These are phyloP conservation scores for Caenorhabditis sp. DNA, from an alignment of 2,888 invertebrate species.

Conservation along the genomic window DNA sequence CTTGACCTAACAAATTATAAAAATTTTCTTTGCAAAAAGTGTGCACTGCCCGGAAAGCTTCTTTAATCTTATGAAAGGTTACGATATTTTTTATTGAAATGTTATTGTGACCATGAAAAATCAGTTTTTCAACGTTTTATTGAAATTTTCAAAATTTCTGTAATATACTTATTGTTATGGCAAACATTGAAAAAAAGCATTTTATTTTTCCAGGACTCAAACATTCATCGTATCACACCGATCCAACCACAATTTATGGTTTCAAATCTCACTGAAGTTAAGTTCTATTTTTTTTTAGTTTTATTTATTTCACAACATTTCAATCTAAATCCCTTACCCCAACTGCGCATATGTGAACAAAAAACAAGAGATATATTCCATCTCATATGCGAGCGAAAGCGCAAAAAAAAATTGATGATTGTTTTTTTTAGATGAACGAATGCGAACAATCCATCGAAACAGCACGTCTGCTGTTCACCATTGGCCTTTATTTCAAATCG, in stretches of 20 bases:
- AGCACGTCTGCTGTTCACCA: constrained; percentile 10
- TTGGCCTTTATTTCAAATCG: constrained; percentile 40
- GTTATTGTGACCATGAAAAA: too few species aligned
- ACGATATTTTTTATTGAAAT: too few species aligned
- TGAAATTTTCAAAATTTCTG: too few species aligned
- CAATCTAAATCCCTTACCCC: neutral
- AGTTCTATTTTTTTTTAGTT: neutral
- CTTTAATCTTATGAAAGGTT: too few species aligned
- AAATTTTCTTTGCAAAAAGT: too few species aligned
- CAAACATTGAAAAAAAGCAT: too few species aligned
- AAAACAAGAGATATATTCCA: neutral
- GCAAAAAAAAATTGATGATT: neutral
- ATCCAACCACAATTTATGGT: constrained; percentile 25
- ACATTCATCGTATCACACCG: constrained; percentile 24
- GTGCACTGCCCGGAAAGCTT: too few species aligned
- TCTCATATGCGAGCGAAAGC: neutral
- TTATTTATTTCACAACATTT: too few species aligned
- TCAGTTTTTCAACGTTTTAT: too few species aligned
- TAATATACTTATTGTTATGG: too few species aligned
- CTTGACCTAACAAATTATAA: too few species aligned
- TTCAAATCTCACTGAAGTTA: neutral
- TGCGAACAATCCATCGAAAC: neutral
- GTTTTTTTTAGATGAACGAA: neutral
- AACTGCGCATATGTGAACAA: neutral
- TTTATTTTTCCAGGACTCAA: constrained; percentile 17